phyloP scores from a whole-genome alignment of 2,113 vertebrate species.

The Gallinago undulata region DNA sequence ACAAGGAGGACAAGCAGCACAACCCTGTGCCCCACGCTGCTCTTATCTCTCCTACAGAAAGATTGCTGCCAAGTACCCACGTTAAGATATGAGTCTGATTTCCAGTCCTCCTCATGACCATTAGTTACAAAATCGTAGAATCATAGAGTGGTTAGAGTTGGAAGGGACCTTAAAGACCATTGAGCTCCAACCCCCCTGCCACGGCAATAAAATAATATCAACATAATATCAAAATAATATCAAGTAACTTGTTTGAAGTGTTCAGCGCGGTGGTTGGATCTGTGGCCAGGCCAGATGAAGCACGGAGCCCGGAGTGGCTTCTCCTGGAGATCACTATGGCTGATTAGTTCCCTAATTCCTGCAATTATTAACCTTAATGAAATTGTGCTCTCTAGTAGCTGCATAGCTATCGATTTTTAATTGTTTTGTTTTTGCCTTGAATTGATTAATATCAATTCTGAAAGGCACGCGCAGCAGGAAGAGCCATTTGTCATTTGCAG shows the following conservation, averaged over 20 bases:
- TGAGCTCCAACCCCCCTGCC: no score
- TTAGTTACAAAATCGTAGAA: neutral
- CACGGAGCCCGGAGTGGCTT: constrained; percentile 1
- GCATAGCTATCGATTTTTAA: constrained; percentile 47
- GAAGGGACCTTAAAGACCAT: no score
- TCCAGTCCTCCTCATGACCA: neutral
- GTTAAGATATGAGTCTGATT: neutral
- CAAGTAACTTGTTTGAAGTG: neutral
- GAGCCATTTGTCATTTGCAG: neutral
- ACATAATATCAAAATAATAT: neutral
- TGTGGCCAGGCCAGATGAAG: constrained; percentile 10
- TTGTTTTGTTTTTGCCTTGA: constrained; percentile 13
- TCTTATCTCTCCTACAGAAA: neutral
- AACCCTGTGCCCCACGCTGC: neutral
- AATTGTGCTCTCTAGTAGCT: constrained; percentile 28
- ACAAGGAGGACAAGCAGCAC: neutral
- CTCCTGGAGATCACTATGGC: constrained; percentile 2
- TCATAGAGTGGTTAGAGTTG: no score
- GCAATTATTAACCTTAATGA: constrained; percentile 53
- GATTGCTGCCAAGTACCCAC: neutral
- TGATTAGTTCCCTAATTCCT: constrained; percentile 35
- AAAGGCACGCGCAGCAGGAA: neutral
- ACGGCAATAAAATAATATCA: no score
- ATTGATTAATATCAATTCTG: neutral
- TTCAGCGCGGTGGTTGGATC: neutral